Percentiles rank a stretch among this genome's conserved stretches.
phyloP scores from a whole-genome alignment of 2,888 invertebrate genomes.

The Diogma glabrata region DNA sequence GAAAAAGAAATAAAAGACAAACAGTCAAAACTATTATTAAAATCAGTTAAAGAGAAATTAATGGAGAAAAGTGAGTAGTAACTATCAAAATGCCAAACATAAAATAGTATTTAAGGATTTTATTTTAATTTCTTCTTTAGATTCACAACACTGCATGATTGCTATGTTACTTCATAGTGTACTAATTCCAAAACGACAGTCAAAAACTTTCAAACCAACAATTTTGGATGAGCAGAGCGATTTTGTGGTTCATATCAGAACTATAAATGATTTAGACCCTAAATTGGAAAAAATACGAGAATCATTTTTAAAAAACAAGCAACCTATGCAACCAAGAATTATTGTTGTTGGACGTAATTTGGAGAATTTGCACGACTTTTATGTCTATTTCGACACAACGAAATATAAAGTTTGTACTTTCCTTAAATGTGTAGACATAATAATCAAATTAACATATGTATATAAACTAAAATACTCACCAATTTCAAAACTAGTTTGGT shows the following conservation, averaged over 20 bases:
- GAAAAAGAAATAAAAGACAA: background rate
- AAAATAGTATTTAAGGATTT: background rate
- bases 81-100: background rate
- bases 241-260: constrained; percentile 14
- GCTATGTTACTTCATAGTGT: constrained; percentile 14
- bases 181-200: constrained; percentile 14
- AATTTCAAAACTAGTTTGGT: background rate
- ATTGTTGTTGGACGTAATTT: background rate
- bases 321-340: background rate
- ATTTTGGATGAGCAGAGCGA: constrained; percentile 16
- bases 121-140: background rate
- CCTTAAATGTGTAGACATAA: constrained; percentile 1
- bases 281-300: constrained; percentile 12
- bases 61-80: background rate
- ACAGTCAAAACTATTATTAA: background rate
- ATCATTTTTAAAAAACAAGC: constrained; percentile 2
- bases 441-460: background rate
- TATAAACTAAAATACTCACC: background rate
- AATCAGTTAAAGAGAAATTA: background rate
- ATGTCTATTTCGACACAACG: background rate
- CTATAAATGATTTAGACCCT: constrained; percentile 14
- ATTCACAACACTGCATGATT: constrained; percentile 13
- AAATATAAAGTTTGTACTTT: constrained; percentile 2
- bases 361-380: background rate
- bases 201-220: constrained; percentile 17